Percentiles rank a stretch among this genome's conserved stretches.
Evolutionary conservation across 2,797 vertebrate species (phyloP).

Genomic region (Phyllotis vaccarum): DNA sequence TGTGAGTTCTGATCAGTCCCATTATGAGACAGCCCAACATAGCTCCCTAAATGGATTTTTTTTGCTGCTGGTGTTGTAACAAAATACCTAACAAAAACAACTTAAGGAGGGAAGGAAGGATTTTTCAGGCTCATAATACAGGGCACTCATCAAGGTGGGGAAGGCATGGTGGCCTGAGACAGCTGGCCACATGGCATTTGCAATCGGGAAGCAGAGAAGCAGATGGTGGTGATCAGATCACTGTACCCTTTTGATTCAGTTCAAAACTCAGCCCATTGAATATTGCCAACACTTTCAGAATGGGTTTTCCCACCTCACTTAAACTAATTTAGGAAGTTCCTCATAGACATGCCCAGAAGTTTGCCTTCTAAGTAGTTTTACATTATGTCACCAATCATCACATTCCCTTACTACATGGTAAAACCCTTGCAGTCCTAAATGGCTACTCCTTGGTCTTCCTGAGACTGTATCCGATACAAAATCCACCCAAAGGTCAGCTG

Average conservation of each 20-base stretch:
- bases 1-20: not conserved
- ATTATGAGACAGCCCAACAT: not conserved
- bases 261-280: not conserved
- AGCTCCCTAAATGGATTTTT: not conserved
- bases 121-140: not conserved
- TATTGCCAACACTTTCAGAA: not conserved
- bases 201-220: not conserved
- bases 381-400: not conserved
- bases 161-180: not conserved
- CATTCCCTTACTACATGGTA: not conserved
- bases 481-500: rapidly evolving
- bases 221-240: too few relatives aligned
- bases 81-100: not conserved
- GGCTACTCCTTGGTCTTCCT: not conserved
- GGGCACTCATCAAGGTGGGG: too few relatives aligned
- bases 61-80: not conserved
- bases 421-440: not conserved
- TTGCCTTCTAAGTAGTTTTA: not conserved
- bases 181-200: not conserved
- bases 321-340: not conserved
- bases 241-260: too few relatives aligned
- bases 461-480: not conserved
- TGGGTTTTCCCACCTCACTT: not conserved
- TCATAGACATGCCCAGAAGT: not conserved
- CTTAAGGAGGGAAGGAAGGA: not conserved